Percentiles rank a stretch among this genome's conserved stretches.
Evolutionary conservation across 1,140 invertebrate species (phyloP).

Genomic region (Chironomus tepperi): DNA sequence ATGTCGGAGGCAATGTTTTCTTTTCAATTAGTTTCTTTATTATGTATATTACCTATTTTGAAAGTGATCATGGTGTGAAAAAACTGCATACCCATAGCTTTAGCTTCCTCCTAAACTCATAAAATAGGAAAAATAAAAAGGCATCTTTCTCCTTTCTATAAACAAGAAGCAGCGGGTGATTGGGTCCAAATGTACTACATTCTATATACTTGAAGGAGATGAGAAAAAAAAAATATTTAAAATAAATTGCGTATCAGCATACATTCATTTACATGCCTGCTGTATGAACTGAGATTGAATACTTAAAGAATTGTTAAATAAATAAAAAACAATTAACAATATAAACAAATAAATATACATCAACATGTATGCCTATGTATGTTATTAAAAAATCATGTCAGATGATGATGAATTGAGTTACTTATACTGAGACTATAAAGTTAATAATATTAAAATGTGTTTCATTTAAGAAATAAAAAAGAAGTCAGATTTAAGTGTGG

Average conservation of each 20-base stretch:
- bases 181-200: not conserved
- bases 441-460: slow-evolving; percentile 17
- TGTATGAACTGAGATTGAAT: not conserved
- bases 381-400: not conserved
- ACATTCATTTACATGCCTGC: too few relatives aligned
- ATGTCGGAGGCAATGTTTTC: not conserved
- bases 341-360: slow-evolving; percentile 9
- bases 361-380: not conserved
- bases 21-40: slow-evolving; percentile 10
- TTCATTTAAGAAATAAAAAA: not conserved
- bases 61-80: not conserved
- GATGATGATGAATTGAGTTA: not conserved
- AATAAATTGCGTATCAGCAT: too few relatives aligned
- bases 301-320: slow-evolving; percentile 17
- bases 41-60: not conserved
- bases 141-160: not conserved
- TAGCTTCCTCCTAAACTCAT: too few relatives aligned
- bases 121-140: too few relatives aligned
- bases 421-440: not conserved
- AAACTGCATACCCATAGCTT: too few relatives aligned
- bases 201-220: not conserved
- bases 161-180: not conserved
- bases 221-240: not conserved
- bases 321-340: slow-evolving; percentile 24
- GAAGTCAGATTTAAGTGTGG: not conserved